Evolutionary conservation across 1,140 invertebrate genomes (phyloP), one percentile per base, ranked within the genome.

Genomic region (Oryctes rhinoceros): DNA sequence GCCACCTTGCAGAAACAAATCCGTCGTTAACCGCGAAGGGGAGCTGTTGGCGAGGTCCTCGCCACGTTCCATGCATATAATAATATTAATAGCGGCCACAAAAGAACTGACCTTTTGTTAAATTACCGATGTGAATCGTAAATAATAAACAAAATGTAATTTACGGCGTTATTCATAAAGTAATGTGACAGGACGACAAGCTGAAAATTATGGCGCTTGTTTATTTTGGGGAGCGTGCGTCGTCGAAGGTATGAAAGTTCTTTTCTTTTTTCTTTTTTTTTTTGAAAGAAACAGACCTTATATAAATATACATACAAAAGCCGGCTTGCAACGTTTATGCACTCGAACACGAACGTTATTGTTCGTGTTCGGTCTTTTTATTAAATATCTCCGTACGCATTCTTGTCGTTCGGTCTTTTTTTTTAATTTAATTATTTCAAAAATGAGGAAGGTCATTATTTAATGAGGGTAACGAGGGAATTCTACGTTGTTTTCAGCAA

Each of bases 121-220:
- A 59, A 59, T 59, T 53, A 15, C 53, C 53, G 53, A 59, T 59
- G 53, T 59, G n/a, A 59, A 59, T n/a, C 53, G 53, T 59, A 59
- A 59, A 59, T 59, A 59, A 59, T 53, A 59, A 59, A 59, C 53
- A 59, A 59, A 59, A 59, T 59, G 15, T n/a, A 59, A 59, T 59
- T 59, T 59, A 59, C 18, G 53, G n/a, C 53, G 53, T 15, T 59
- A 59, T 59, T 59, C 53, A 59, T 59, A n/a, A 59, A 18, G 18
- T 59, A 59, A 59, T 59, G 53, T 59, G 53, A 18, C 53, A 59
- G 53, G 53, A 18, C 53, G 53, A 59, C 53, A 59, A 59, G 53
- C 18, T 59, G 15, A 59, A 59, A 59, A 59, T 59, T 59, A 59
- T 59, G 53, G n/a, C 18, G 53, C 53, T 59, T 59, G 53, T 59